Base-by-base conservation (phyloP, 2,113 vertebrate genomes). In the Mustela nigripes region DNA sequence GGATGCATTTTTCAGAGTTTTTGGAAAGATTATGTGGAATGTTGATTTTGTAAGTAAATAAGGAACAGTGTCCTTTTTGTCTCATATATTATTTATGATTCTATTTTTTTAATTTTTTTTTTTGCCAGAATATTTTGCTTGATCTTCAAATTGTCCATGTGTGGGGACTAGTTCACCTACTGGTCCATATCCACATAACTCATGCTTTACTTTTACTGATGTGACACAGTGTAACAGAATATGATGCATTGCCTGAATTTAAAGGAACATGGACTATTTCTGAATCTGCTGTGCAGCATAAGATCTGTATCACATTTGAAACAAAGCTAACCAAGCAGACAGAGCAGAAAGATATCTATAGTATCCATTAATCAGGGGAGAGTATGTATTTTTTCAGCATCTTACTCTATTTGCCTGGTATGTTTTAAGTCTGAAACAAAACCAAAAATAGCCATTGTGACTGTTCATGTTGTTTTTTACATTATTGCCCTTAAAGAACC, bases 241-340 rank as follows among this genome's bases (percentile, higher is more conserved):
- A 98, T 99, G 99, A 99, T 99, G 71, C 98, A 99, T 99, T 98
- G 98, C 98, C 97, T 99, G 98, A 99, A 99, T 99, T 99, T 99
- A 99, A 99, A 99, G 98, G 97, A 99, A 99, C 98, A 99, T 0
- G 24, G 97, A 98, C 98, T 99, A 98, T 99, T 99, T 99, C 98
- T 98, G 98, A 97, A 98, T 99, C 83, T 93, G 96, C 98, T 65
- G 26, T 98, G 98, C 98, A 97, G 98, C 94, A 95, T 98, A 98
- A 99, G 98, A 99, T 99, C 98, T 99, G 98, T 99, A 99, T 99
- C 99, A 98, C 96, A 98, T 98, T 98, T 98, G 98, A 99, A 99
- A 98, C 98, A 99, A 98, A 99, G 98, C 98, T 99, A 99, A 98
- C 99, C 98, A 99, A 98, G 99, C 99, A 99, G 98, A 97, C 98